Evolutionary conservation across 2,888 invertebrate species (phyloP).

Genomic region (Syrista parreyssii): DNA sequence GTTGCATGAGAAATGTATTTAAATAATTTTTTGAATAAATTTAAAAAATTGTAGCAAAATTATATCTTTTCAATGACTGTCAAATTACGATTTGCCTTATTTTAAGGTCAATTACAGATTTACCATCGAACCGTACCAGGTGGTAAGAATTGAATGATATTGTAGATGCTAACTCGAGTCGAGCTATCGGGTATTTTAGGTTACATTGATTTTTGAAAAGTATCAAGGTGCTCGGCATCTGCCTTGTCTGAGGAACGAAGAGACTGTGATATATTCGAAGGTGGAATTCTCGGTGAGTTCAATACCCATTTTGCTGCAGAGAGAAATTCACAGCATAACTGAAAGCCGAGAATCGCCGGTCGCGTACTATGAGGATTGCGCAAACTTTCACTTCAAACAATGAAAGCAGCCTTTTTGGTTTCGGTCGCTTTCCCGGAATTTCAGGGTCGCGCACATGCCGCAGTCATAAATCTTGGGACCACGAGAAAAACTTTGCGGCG

Average conservation of each 20-base stretch:
- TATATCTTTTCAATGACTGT: no score
- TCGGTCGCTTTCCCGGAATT: conserved; percentile 1
- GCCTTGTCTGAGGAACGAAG: background rate
- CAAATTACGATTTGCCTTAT: no score
- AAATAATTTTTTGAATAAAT: no score
- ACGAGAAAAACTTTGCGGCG: background rate
- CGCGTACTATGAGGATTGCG: conserved; percentile 11
- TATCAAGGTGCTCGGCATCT: background rate
- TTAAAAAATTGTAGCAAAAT: no score
- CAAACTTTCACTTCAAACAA: conserved; percentile 17
- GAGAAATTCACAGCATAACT: conserved; percentile 10
- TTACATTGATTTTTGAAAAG: background rate
- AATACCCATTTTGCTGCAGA: background rate
- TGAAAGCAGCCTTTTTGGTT: conserved; percentile 2
- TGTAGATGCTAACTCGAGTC: no score
- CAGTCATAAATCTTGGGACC: background rate
- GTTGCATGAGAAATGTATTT: no score
- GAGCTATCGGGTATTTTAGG: no score
- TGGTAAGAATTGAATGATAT: no score
- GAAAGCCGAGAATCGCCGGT: background rate
- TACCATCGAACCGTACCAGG: no score
- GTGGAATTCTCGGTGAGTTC: background rate
- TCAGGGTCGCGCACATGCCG: conserved; percentile 1
- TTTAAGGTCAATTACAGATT: no score
- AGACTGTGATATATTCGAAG: background rate